Conservation (phyloP, 2,113 vertebrate species). For the Podocnemis expansa region DNA sequence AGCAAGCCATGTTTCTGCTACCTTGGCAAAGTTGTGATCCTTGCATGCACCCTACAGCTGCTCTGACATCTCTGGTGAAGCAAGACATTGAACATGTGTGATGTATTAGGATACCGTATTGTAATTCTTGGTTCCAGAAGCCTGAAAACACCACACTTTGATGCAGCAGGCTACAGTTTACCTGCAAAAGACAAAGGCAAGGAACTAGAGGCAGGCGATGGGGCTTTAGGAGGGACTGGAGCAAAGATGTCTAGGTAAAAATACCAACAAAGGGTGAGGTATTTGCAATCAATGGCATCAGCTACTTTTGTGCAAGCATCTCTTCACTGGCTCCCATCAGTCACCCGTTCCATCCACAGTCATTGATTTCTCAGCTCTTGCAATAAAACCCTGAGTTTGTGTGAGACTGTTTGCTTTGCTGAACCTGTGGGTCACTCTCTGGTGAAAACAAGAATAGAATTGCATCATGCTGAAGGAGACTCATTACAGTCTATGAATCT, state of each 20-base stretch:
- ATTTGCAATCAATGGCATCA: not conserved
- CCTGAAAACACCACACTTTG: not conserved
- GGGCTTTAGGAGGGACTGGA: not conserved
- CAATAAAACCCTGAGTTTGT: not conserved
- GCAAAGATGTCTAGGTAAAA: not conserved
- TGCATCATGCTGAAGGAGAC: not conserved
- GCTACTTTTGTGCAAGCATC: not conserved
- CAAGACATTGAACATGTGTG: not conserved
- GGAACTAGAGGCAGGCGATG: not conserved
- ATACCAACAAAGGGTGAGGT: not conserved
- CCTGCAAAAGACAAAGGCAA: not conserved
- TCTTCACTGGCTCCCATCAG: not conserved
- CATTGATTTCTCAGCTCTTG: not conserved
- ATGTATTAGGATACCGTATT: too few relatives aligned
- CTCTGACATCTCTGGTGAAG: not conserved
- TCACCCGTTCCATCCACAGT: not conserved
- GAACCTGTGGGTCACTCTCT: fast-evolving
- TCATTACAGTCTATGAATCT: not conserved
- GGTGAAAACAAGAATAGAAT: fast-evolving
- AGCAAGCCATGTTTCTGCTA: not conserved
- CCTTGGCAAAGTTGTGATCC: not conserved
- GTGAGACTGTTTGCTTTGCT: not conserved
- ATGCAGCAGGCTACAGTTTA: not conserved
- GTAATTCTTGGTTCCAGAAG: not conserved
- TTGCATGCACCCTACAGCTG: not conserved